Evolutionary conservation across 2,113 vertebrate genomes (phyloP).

Genomic region (Platysternon megacephalum): DNA sequence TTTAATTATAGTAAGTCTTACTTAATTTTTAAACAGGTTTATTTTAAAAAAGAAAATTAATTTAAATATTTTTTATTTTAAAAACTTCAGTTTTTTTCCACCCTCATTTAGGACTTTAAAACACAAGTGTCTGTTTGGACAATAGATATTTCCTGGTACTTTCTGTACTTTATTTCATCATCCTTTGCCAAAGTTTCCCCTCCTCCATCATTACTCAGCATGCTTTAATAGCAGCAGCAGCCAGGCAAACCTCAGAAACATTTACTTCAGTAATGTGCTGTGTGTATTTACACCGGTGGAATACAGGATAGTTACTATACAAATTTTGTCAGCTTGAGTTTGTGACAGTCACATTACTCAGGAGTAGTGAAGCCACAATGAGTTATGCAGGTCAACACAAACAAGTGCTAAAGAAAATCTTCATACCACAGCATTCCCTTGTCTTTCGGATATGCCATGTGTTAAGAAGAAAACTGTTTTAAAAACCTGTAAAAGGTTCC

Average conservation of each 20-base stretch:
- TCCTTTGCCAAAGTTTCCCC: background rate
- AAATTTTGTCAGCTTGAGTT: background rate
- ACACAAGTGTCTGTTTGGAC: background rate
- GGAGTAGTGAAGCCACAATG: background rate
- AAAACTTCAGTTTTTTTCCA: background rate
- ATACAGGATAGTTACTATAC: background rate
- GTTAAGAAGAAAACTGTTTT: too few relatives aligned
- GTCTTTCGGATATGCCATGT: background rate
- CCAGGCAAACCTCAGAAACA: background rate
- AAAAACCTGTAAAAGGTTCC: too few relatives aligned
- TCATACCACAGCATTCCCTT: background rate
- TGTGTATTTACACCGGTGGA: background rate
- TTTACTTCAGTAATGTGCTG: background rate
- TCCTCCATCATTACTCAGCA: background rate
- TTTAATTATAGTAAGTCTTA: background rate
- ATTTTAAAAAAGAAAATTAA: background rate
- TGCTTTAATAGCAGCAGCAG: background rate
- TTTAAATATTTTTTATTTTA: background rate
- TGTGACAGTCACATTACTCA: background rate
- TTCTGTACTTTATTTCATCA: background rate
- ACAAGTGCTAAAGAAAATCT: background rate
- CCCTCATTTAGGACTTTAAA: background rate
- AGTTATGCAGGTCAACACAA: background rate
- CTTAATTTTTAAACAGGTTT: background rate
- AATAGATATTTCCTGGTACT: background rate